Base-by-base conservation (phyloP, 1,140 invertebrate genomes). In the Macrosteles quadrilineatus region DNA sequence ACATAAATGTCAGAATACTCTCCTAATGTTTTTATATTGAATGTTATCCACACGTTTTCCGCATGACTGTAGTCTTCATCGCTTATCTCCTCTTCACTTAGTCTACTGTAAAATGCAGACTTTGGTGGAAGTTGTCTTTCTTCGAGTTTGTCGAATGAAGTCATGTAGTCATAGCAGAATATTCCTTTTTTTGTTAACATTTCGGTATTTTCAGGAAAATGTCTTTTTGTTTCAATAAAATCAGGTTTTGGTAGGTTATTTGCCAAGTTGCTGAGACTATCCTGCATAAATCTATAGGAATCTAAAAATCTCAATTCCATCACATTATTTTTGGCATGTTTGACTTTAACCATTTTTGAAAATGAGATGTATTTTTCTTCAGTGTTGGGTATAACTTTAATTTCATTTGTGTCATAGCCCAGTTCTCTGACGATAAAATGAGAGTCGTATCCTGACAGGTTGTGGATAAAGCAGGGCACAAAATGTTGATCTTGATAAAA, bases 361-460 rank as follows among this genome's bases (percentile, higher is more conserved):
- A 62, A 62, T 2, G 3, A 6, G 2, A 62, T 62, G 27, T 25
- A 62, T 25, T 29, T 62, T 62, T 62, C 57, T 9, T 4, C 27
- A 27, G 57, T 25, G 2, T 3, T 62, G 9, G 57, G 9, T 3
- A 62, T 3, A 3, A 62, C 57, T 25, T 62, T 27, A 14, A 68
- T 62, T 25, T 14, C 3, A 1, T 30, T 36, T 1, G 1, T 68
- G 17, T 30, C 30, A 27, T 19, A 2, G 4, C 64, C 32, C 43
- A 73, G 57, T 66, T 73, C 23, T 30, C 27, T 30, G 23, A 71
- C 23, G 14, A 74, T 45, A 50, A 69, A 71, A 71, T 69, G 62
- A 50, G 43, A 27, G 31, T 74, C 72, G 53, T 73, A 74, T 12
- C n/a, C n/a, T n/a, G n/a, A n/a, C n/a, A n/a, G n/a, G n/a, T n/a